These are phyloP conservation scores for Nannoperca obscura DNA, from an alignment of 2,797 vertebrate species.

Conservation along the genomic window DNA sequence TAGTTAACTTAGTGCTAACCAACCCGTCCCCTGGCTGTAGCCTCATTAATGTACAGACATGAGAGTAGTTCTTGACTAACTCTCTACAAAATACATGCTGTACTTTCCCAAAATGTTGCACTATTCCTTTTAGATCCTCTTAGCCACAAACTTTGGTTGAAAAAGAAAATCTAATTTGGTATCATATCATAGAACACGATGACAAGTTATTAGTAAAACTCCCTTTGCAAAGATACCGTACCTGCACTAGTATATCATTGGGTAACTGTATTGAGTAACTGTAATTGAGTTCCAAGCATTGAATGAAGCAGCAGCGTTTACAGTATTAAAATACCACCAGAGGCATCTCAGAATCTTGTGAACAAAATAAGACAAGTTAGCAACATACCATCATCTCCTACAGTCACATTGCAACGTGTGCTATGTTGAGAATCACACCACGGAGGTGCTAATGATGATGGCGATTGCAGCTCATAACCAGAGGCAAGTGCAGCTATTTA, in stretches of 20 bases:
- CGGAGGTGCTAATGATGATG: conserved; percentile 72
- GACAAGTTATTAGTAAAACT: no score
- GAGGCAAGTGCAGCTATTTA: conserved; percentile 70
- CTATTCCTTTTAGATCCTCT: neutral
- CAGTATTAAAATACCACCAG: conserved; percentile 10
- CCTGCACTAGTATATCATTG: neutral
- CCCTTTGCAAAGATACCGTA: neutral
- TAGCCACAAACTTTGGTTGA: neutral
- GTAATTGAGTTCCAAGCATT: neutral
- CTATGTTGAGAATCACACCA: conserved; percentile 64
- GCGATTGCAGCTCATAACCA: conserved; percentile 60
- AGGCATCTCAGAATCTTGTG: conserved; percentile 19
- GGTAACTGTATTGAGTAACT: neutral
- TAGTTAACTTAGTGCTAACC: no score
- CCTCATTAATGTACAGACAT: no score
- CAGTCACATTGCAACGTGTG: conserved; percentile 53
- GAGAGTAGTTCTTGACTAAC: no score
- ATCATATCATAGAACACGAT: no score
- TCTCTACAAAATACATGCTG: no score
- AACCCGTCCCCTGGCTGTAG: no score
- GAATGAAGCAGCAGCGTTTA: neutral
- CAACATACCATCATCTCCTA: conserved; percentile 40
- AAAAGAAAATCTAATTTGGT: no score
- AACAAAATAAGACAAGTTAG: conserved; percentile 33
- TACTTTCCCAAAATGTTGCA: no score